phyloP scores from a whole-genome alignment of 2,113 vertebrate genomes.

The Mastomys natalensis region DNA sequence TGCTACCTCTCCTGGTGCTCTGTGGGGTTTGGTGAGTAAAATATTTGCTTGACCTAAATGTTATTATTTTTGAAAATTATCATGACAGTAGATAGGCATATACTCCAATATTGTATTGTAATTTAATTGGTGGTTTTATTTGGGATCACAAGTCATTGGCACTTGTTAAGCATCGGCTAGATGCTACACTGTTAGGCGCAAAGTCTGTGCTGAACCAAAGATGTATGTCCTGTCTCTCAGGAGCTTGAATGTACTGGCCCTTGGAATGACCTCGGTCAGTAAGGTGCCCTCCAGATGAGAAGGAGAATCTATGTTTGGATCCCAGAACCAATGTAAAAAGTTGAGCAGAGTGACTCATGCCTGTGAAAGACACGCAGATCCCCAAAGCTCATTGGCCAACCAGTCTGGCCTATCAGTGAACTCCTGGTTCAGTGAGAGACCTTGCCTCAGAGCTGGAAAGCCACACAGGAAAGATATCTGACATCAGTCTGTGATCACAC shows the following conservation, averaged over 20 bases:
- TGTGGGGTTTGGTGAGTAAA: constrained; percentile 98
- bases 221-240: neutral
- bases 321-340: neutral
- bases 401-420: neutral
- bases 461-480: neutral
- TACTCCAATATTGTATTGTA: neutral
- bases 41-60: constrained; percentile 27
- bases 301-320: neutral
- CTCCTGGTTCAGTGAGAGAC: neutral
- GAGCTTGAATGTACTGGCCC: neutral
- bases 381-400: neutral
- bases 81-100: neutral
- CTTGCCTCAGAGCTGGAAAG: neutral
- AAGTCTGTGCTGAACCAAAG: neutral
- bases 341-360: neutral
- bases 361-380: neutral
- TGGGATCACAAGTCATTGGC: neutral
- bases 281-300: neutral
- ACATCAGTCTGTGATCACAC: neutral
- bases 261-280: neutral
- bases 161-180: neutral
- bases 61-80: constrained; percentile 43
- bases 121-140: neutral
- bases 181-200: neutral
- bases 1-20: constrained; percentile 95